phyloP scores from a whole-genome alignment of 2,113 vertebrate genomes.

The Sialia sialis region DNA sequence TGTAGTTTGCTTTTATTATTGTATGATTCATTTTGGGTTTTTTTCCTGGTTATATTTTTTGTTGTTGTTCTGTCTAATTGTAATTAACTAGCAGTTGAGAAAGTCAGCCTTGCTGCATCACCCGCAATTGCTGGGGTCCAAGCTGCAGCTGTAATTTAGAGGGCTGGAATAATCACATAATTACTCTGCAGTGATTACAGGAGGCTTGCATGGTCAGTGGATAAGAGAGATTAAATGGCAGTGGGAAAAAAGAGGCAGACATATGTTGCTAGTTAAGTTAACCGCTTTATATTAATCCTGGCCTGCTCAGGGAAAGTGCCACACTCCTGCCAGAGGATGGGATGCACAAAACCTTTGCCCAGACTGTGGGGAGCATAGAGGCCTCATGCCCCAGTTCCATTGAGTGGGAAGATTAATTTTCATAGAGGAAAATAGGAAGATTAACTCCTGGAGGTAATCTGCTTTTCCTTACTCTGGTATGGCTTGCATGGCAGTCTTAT shows the following conservation, averaged over 20 bases:
- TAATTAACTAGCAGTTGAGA: constrained; percentile 37
- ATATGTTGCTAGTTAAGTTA: constrained; percentile 56
- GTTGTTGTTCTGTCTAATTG: not conserved
- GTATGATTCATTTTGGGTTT: not conserved
- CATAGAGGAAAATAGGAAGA: not conserved
- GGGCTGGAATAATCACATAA: constrained; percentile 63
- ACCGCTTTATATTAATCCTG: constrained; percentile 24
- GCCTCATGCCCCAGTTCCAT: not conserved
- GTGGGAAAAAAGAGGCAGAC: constrained; percentile 34
- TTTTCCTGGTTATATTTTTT: not conserved
- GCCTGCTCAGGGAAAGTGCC: not conserved
- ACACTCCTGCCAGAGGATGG: not conserved
- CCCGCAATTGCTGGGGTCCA: constrained; percentile 45
- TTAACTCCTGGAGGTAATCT: not conserved
- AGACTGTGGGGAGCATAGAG: not conserved
- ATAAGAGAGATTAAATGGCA: constrained; percentile 52
- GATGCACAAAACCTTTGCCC: not conserved
- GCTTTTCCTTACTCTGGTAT: not conserved
- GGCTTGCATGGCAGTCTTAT: not conserved
- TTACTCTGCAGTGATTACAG: constrained; percentile 50
- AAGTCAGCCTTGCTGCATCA: constrained; percentile 27
- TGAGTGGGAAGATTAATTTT: not conserved
- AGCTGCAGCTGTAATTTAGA: constrained; percentile 56
- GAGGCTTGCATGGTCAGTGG: constrained; percentile 54
- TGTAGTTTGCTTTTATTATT: not conserved